Conservation (phyloP, 2,888 invertebrate genomes). For the Baronia brevicornis region DNA sequence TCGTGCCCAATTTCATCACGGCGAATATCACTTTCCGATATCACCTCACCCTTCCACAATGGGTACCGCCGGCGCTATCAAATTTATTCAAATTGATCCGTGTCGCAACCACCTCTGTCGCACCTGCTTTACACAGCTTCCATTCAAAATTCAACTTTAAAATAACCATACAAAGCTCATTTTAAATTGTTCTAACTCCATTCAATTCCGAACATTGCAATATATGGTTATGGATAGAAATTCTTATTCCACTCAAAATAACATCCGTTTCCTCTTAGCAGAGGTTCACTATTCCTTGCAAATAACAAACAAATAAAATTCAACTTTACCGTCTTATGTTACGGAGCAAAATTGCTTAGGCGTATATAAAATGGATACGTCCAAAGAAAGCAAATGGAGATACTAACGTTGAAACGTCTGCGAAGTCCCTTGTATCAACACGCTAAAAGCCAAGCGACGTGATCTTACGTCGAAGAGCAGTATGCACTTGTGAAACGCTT, state of each 20-base stretch:
- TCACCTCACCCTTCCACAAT: constrained; percentile 43
- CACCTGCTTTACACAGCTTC: constrained; percentile 43
- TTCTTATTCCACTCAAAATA: constrained; percentile 71
- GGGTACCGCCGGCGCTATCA: constrained; percentile 42
- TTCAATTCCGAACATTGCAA: constrained; percentile 51
- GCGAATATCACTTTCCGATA: constrained; percentile 61
- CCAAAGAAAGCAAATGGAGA: constrained; percentile 33
- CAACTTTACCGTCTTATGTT: constrained; percentile 13
- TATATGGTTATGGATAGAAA: constrained; percentile 61
- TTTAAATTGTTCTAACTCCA: constrained; percentile 17
- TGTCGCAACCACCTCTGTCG: constrained; percentile 54
- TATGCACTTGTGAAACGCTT: constrained; percentile 21
- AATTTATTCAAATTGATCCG: constrained; percentile 72
- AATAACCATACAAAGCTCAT: constrained; percentile 8
- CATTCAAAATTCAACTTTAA: constrained; percentile 26
- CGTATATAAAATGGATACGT: constrained; percentile 20
- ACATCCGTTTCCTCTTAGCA: constrained; percentile 67
- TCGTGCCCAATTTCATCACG: constrained; percentile 55
- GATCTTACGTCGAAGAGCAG: constrained; percentile 22
- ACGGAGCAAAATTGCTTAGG: constrained; percentile 20
- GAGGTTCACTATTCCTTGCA: constrained; percentile 42
- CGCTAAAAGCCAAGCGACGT: constrained; percentile 32
- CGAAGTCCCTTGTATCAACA: constrained; percentile 40
- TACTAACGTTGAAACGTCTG: constrained; percentile 26
- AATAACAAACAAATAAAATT: constrained; percentile 15